phyloP scores from a whole-genome alignment of 2,797 vertebrate species.

The Anniella stebbinsi region DNA sequence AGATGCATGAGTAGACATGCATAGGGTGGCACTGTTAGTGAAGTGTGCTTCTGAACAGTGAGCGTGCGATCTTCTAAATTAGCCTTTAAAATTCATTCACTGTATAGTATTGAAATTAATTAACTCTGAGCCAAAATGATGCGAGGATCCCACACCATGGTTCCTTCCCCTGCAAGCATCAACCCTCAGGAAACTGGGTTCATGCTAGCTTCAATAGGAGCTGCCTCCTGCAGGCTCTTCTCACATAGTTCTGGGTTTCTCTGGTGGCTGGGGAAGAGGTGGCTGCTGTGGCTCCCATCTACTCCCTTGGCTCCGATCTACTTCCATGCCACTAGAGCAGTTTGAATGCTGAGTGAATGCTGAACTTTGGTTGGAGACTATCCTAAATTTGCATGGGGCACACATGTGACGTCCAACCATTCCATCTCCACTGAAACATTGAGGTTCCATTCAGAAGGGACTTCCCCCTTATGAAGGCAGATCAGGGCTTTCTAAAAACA shows the following conservation, averaged over 20 bases:
- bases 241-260: neutral
- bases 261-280: neutral
- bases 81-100: slow-evolving; percentile 5
- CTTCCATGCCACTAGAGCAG: neutral
- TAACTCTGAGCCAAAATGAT: neutral
- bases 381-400: neutral
- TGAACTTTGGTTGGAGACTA: neutral
- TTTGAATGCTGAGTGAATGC: neutral
- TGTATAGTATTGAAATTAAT: slow-evolving; percentile 1
- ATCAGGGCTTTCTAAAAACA: slow-evolving; percentile 37
- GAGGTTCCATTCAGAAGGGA: neutral
- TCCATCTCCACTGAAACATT: neutral
- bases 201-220: neutral
- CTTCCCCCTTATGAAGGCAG: slow-evolving; percentile 23
- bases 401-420: neutral
- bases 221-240: neutral
- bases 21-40: neutral
- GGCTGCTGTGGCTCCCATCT: neutral
- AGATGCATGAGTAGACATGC: neutral
- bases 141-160: too few species aligned
- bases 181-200: too few species aligned
- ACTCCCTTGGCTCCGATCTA: neutral
- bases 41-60: neutral
- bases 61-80: neutral
- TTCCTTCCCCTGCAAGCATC: too few species aligned